phyloP scores from a whole-genome alignment of 2,888 invertebrate genomes.

The Ophioninae sp. region DNA sequence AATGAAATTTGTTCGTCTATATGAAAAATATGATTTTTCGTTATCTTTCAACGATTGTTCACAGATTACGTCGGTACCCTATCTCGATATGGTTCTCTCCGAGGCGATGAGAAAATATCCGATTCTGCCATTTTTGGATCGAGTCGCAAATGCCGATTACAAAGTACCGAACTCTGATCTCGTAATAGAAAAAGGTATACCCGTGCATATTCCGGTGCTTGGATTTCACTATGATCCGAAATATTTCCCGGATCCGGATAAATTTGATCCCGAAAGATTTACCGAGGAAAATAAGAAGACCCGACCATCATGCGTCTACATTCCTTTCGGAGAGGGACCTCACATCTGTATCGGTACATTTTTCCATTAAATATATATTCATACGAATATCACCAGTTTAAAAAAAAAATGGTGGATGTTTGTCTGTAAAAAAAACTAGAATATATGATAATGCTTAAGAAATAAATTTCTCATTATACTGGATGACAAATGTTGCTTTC shows the following conservation, averaged over 20 bases:
- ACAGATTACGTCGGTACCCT: conserved; percentile 67
- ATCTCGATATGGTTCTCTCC: conserved; percentile 73
- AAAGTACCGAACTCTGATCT: conserved; percentile 70
- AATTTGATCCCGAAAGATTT: conserved; percentile 80
- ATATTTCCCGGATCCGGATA: conserved; percentile 78
- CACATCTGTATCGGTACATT: conserved; percentile 76
- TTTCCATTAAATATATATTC: not conserved
- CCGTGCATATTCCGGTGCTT: conserved; percentile 75
- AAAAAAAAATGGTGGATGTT: not conserved
- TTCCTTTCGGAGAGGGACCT: conserved; percentile 79
- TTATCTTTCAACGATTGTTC: not conserved
- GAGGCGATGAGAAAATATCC: conserved; percentile 80
- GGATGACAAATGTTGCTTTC: no score
- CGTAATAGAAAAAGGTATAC: conserved; percentile 74
- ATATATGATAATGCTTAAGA: not conserved
- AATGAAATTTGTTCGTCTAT: not conserved
- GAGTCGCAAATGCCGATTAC: conserved; percentile 70
- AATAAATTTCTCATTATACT: not conserved
- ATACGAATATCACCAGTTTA: not conserved
- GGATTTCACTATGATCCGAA: conserved; percentile 78
- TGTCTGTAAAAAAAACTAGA: not conserved
- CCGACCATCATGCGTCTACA: conserved; percentile 70
- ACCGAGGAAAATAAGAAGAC: conserved; percentile 74
- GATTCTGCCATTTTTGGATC: conserved; percentile 73
- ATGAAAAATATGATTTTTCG: not conserved